phyloP scores from a whole-genome alignment of 92 coral and sea anemone genomes.

The Ricordea florida region DNA sequence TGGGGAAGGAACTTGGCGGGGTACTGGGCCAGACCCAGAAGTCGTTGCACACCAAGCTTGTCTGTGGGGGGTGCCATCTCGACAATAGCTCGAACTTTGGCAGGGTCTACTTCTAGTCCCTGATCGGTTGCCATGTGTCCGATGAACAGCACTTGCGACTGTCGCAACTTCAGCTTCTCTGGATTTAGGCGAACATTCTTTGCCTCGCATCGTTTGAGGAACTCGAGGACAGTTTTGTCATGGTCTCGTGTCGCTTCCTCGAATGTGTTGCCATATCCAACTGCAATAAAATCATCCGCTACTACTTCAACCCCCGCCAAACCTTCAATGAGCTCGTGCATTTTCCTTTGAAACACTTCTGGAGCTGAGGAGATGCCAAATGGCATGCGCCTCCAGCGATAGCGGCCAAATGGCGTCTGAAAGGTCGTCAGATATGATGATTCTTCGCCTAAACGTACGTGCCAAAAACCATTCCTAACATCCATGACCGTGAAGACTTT shows the following conservation, averaged over 20 bases:
- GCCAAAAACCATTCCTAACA: too few species aligned
- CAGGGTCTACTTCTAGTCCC: constrained; percentile 46
- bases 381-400: constrained; percentile 59
- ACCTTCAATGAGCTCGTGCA: constrained; percentile 47
- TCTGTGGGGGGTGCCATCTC: constrained; percentile 63
- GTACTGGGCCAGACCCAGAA: constrained; percentile 56
- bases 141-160: constrained; percentile 44
- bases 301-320: constrained; percentile 38
- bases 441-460: constrained; percentile 47
- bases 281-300: constrained; percentile 42
- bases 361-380: constrained; percentile 57
- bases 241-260: constrained; percentile 24
- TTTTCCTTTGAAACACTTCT: constrained; percentile 28
- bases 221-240: constrained; percentile 32
- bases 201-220: constrained; percentile 40
- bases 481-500: too few species aligned
- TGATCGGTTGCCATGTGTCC: constrained; percentile 53
- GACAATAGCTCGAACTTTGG: constrained; percentile 51
- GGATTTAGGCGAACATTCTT: constrained; percentile 24
- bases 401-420: constrained; percentile 65
- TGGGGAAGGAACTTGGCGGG: constrained; percentile 57
- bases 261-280: constrained; percentile 24
- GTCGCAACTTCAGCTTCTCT: constrained; percentile 42
- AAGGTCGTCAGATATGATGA: constrained; percentile 53
- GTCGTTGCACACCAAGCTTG: constrained; percentile 61